These are phyloP conservation scores for Aleiodes sp. DNA, from an alignment of 1,140 invertebrate genomes.

Conservation along the genomic window DNA sequence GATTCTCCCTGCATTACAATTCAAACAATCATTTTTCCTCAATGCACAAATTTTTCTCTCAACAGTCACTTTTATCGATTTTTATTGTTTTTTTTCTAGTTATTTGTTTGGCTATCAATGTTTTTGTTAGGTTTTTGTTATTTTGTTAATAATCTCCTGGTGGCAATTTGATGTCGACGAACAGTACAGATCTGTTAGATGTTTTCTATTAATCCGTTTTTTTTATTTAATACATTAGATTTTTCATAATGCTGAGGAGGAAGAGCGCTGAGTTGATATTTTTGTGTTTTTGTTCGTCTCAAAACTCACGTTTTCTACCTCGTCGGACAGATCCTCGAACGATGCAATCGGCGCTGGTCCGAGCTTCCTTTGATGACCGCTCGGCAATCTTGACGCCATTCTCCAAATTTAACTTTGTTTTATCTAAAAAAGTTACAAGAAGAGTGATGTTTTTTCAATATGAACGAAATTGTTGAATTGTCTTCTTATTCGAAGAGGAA, in stretches of 20 bases:
- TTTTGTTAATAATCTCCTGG: background rate
- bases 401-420: background rate
- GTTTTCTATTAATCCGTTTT: conserved; percentile 15
- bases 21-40: conserved; percentile 41
- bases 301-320: conserved; percentile 72
- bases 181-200: background rate
- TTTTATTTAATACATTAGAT: background rate
- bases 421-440: conserved; percentile 1
- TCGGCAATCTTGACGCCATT: conserved; percentile 62
- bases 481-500: background rate
- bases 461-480: too few relatives aligned
- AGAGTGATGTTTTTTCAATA: background rate
- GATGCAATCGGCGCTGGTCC: conserved; percentile 92
- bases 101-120: conserved; percentile 36
- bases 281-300: conserved; percentile 27
- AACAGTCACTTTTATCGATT: conserved; percentile 18
- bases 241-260: background rate
- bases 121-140: too few relatives aligned
- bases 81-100: conserved; percentile 34
- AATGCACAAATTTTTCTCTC: conserved; percentile 11
- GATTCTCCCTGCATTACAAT: conserved; percentile 60
- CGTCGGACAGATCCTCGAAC: conserved; percentile 89
- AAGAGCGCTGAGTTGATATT: background rate
- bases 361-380: conserved; percentile 74
- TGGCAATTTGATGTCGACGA: conserved; percentile 4